These are phyloP conservation scores for Callionymus lyra DNA, from an alignment of 2,113 vertebrate species.

Conservation along the genomic window DNA sequence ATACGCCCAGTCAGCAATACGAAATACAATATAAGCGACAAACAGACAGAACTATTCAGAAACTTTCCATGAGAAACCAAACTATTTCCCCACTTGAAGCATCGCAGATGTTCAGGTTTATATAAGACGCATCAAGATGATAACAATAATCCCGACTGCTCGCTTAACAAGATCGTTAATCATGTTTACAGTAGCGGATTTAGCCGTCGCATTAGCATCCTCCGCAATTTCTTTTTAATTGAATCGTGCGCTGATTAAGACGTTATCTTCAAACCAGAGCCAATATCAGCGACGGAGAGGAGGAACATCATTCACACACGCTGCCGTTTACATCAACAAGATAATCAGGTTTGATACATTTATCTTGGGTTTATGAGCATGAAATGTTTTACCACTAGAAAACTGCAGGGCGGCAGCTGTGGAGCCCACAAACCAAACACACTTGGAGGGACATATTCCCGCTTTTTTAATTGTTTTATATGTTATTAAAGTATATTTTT, in stretches of 20 bases:
- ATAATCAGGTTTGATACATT: slow-evolving; percentile 30
- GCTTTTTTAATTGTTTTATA: no score
- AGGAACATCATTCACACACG: slow-evolving; percentile 16
- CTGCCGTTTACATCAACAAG: slow-evolving; percentile 23
- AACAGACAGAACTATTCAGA: no score
- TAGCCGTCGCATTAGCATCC: slow-evolving; percentile 4
- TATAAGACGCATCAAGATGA: slow-evolving; percentile 7
- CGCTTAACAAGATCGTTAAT: slow-evolving; percentile 15
- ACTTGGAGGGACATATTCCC: no score
- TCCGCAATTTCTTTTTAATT: slow-evolving; percentile 9
- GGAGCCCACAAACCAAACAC: no score
- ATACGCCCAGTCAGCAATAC: slow-evolving; percentile 4
- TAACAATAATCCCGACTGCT: slow-evolving; percentile 12
- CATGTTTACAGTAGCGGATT: slow-evolving; percentile 17
- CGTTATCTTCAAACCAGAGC: slow-evolving; percentile 27
- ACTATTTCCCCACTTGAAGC: not conserved
- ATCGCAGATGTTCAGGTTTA: slow-evolving; percentile 14
- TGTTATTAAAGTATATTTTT: slow-evolving; percentile 8
- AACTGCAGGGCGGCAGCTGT: slow-evolving; percentile 21
- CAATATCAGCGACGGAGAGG: slow-evolving; percentile 21
- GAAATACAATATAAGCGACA: not conserved
- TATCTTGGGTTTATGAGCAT: slow-evolving; percentile 27
- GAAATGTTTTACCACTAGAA: slow-evolving; percentile 24
- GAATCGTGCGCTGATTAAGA: slow-evolving; percentile 19
- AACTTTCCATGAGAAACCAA: not conserved